phyloP scores from a whole-genome alignment of 1,140 invertebrate genomes.

The Penaeus chinensis region DNA sequence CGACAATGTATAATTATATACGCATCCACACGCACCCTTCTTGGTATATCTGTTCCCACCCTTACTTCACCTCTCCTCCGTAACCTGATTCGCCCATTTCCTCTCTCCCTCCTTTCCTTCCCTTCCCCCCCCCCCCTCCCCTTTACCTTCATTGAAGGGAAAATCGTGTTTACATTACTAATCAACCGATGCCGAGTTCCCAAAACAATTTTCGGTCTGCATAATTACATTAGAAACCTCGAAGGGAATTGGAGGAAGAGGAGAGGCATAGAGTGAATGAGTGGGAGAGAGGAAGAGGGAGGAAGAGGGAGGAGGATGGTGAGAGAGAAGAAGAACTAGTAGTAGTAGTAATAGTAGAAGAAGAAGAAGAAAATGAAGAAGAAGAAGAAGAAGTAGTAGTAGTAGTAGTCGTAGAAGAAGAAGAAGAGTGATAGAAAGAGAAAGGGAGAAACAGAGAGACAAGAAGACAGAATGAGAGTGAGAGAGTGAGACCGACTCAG shows the following conservation, averaged over 20 bases:
- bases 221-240: constrained; percentile 39
- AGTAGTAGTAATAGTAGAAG: no score
- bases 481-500: no score
- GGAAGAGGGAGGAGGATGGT: no score
- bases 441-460: no score
- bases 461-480: no score
- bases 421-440: not conserved
- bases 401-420: not conserved
- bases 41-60: not conserved
- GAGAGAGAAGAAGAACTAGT: no score
- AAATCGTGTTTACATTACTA: constrained; percentile 47
- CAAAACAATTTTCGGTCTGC: constrained; percentile 40
- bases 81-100: not conserved
- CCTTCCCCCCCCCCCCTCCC: not conserved
- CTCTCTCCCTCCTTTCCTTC: not conserved
- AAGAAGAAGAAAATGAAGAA: no score
- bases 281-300: not conserved
- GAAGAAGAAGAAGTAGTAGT: no score
- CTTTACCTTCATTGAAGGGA: not conserved
- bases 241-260: not conserved
- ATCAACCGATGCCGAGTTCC: constrained; percentile 30
- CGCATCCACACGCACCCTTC: no score
- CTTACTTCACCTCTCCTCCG: not conserved
- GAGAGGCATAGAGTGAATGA: not conserved
- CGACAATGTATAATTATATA: no score